Evolutionary conservation across 2,888 invertebrate species (phyloP).

Genomic region (Oconnorella tubifera): DNA sequence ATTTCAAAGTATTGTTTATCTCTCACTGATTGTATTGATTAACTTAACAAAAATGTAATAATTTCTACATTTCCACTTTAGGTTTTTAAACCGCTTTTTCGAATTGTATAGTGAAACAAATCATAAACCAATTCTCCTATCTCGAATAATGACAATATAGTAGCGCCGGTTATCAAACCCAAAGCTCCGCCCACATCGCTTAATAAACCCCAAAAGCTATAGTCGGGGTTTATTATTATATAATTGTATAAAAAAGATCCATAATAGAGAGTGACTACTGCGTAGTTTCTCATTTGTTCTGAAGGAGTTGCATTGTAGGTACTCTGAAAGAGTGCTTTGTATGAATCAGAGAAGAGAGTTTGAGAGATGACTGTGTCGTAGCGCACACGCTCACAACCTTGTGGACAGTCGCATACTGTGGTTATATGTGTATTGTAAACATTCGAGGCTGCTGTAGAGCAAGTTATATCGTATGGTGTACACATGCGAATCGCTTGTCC

Average conservation of each 20-base stretch:
- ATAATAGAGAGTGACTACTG: background rate
- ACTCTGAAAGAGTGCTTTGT: background rate
- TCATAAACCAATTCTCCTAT: background rate
- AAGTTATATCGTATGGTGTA: no score
- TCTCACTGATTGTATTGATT: no score
- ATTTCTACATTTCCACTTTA: no score
- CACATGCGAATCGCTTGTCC: no score
- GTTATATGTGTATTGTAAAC: no score
- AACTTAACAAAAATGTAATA: no score
- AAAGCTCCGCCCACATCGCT: background rate
- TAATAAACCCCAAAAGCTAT: background rate
- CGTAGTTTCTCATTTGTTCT: background rate
- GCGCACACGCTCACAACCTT: background rate
- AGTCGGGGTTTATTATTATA: background rate
- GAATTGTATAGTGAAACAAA: no score
- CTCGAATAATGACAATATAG: background rate
- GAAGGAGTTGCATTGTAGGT: background rate
- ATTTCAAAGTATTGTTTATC: no score
- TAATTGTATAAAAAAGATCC: background rate
- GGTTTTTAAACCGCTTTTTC: no score
- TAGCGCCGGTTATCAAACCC: background rate
- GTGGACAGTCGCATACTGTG: slow-evolving; percentile 1
- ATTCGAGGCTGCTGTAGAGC: no score
- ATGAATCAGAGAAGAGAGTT: background rate
- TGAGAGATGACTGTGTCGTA: background rate